A percentile compares a stretch with the other conserved stretches of the same genome.
phyloP scores from a whole-genome alignment of 2,113 vertebrate species.

The Taxidea taxus region DNA sequence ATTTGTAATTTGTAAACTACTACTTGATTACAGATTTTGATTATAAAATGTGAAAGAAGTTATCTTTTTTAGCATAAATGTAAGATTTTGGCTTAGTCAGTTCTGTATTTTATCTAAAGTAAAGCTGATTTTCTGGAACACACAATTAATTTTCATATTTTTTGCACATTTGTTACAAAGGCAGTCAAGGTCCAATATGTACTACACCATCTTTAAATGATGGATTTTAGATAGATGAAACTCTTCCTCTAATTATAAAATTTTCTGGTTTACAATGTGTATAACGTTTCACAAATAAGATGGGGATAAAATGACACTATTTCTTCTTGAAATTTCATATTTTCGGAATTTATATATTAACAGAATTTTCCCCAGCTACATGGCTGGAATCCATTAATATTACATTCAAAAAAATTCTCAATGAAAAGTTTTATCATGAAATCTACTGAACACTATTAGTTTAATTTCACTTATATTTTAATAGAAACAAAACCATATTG shows the following conservation, averaged over 20 bases:
- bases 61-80: background rate
- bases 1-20: background rate
- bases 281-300: background rate
- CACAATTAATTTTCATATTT: background rate
- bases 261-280: background rate
- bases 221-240: background rate
- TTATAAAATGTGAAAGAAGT: slow-evolving; percentile 11
- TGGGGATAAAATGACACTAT: background rate
- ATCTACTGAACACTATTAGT: background rate
- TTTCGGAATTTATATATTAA: background rate
- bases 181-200: background rate
- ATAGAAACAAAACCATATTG: background rate
- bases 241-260: background rate
- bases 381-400: background rate
- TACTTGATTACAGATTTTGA: background rate
- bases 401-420: background rate
- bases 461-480: background rate
- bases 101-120: background rate
- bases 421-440: background rate
- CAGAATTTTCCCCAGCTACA: background rate
- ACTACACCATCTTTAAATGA: background rate
- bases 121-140: background rate
- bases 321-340: background rate
- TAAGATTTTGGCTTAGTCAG: background rate
- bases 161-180: background rate